Conservation (phyloP, 2,113 vertebrate genomes). For the Tympanuchus pallidicinctus region DNA sequence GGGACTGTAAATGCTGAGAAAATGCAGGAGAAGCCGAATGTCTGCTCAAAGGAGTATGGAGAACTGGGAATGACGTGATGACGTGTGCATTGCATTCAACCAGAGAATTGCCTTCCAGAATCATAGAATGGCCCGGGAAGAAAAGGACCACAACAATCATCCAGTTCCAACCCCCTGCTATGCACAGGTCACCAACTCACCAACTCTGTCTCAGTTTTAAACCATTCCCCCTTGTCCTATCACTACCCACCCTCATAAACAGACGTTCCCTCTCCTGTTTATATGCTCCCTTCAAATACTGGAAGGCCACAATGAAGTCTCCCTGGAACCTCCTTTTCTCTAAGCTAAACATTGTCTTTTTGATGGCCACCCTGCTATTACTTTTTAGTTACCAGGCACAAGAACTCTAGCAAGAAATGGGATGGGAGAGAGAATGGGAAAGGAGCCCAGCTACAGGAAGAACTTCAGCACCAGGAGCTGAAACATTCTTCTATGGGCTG, state of each 20-base stretch:
- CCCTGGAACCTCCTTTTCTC: no score
- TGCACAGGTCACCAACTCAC: no score
- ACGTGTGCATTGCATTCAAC: not conserved
- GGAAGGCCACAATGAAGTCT: no score
- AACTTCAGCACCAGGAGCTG: not conserved
- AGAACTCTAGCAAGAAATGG: not conserved
- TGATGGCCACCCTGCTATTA: not conserved
- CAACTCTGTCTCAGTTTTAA: no score
- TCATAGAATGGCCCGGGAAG: no score
- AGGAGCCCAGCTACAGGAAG: not conserved
- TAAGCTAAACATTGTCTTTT: not conserved
- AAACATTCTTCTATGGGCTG: not conserved
- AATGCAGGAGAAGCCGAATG: not conserved
- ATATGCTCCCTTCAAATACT: no score
- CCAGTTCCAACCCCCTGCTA: no score
- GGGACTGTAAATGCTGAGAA: not conserved
- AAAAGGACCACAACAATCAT: no score
- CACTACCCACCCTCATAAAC: no score
- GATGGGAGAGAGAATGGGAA: not conserved
- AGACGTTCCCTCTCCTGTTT: no score
- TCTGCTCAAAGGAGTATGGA: not conserved
- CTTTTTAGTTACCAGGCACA: not conserved
- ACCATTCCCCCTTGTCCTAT: no score
- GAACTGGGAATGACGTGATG: accelerated
- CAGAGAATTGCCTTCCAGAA: not conserved